Evolutionary conservation across 2,888 invertebrate genomes (phyloP), one percentile per base, ranked within the genome.

Genomic region (Andricus curvator): DNA sequence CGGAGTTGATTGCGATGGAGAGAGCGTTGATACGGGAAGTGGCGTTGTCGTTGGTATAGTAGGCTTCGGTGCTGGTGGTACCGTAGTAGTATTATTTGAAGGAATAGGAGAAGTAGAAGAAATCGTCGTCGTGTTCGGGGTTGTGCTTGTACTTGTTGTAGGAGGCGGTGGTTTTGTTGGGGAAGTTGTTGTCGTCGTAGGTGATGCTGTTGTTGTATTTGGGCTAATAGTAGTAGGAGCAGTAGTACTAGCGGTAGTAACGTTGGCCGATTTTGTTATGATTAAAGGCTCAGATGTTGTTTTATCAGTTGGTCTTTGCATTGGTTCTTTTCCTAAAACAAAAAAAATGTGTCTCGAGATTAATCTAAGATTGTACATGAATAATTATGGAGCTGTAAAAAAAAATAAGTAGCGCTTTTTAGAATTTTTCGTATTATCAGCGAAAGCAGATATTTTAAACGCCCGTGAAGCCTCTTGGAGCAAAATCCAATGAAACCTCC

Each of bases 1-100:
- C 20, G 44, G 25, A 56, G 64, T 62, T 44, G 79, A 65, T 1
- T 65, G 65, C 9, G 67, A 60, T 22, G 62, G n/a, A n/a, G 79
- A 67, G 29, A 67, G 74, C 0, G 78, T 62, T 44, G 64, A 4
- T 2, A 20, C 44, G 20, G 82, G 82, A 25, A 68, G 11, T 6
- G 79, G 67, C 41, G 84, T 81, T n/a, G 83, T 76, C 41, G 78
- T 78, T 48, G 41, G 70, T 4, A 65, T 60, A 15, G 70, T 77
- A 65, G 80, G 78, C 6, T 56, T n/a, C 37, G 78, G n/a, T 67
- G 77, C 1, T 44, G 62, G 15, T 20, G 65, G 4, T 56, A 44
- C 56, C 17, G 29, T 9, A 33, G 51, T 15, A 48, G 67, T 62
- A 62, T 60, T 81, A 33, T 78, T 66, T 44, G 77, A n/a, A 68